Conservation (phyloP, 2,888 invertebrate genomes). For the Cantharis lateralis region DNA sequence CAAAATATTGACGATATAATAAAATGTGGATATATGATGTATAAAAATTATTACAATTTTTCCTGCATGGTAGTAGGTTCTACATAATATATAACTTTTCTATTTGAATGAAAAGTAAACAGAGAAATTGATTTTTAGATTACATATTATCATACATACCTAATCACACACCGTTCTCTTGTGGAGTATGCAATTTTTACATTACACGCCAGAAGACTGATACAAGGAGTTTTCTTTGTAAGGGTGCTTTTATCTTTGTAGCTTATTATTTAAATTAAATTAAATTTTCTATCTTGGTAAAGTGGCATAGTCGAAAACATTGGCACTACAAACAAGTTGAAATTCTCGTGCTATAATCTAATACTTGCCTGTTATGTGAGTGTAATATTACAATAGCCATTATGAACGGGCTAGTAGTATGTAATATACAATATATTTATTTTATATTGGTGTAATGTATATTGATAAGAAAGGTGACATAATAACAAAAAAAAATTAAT, state of each 20-base stretch:
- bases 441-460: too few relatives aligned
- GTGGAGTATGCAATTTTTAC: too few relatives aligned
- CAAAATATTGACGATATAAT: not conserved
- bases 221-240: not conserved
- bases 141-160: not conserved
- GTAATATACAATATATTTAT: too few relatives aligned
- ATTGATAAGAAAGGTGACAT: too few relatives aligned
- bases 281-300: not conserved
- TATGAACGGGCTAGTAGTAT: not conserved
- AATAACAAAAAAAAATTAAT: too few relatives aligned
- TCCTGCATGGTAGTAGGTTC: not conserved
- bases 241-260: not conserved
- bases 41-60: not conserved
- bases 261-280: not conserved
- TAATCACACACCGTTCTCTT: too few relatives aligned
- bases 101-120: not conserved
- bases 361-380: not conserved
- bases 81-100: not conserved
- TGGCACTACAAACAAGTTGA: not conserved
- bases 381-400: not conserved
- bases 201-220: not conserved
- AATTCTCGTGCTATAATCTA: not conserved
- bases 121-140: not conserved
- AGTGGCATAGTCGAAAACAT: not conserved
- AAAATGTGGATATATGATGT: not conserved